Conservation (phyloP, 1,140 invertebrate species). For the Drosophila lowei region DNA sequence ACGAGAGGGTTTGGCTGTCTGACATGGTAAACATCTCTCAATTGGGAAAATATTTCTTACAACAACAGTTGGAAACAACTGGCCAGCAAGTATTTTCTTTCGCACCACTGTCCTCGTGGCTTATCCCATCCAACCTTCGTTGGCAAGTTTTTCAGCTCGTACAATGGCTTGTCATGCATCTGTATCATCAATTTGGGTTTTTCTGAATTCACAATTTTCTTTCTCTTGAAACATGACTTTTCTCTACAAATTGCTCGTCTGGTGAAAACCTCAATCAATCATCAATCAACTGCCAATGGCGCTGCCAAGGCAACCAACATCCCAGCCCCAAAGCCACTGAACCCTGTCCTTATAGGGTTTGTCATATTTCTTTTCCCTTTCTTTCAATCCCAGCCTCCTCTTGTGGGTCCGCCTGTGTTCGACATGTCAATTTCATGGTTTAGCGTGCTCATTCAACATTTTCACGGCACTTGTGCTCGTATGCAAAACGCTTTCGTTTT, state of each 20-base stretch:
- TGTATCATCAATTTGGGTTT: slow-evolving; percentile 34
- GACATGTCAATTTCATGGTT: slow-evolving; percentile 69
- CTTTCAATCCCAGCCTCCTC: slow-evolving; percentile 18
- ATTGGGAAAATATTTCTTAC: too few species aligned
- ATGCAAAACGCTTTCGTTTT: slow-evolving; percentile 75
- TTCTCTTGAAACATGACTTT: slow-evolving; percentile 38
- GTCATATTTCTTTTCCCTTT: slow-evolving; percentile 36
- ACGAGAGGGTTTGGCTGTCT: slow-evolving; percentile 2
- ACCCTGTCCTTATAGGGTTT: slow-evolving; percentile 42
- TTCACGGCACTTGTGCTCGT: slow-evolving; percentile 13
- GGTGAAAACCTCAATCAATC: slow-evolving; percentile 78
- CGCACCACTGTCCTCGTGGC: neutral
- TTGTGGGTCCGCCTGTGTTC: slow-evolving; percentile 8
- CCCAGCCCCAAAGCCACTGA: slow-evolving; percentile 49
- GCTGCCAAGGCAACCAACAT: slow-evolving; percentile 32
- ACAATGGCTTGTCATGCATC: slow-evolving; percentile 28
- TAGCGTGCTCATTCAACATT: slow-evolving; percentile 48
- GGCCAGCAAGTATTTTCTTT: slow-evolving; percentile 6
- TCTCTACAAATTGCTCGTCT: slow-evolving; percentile 48
- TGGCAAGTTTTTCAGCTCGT: neutral
- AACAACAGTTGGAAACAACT: too few species aligned
- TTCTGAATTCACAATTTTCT: slow-evolving; percentile 41
- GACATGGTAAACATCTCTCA: neutral
- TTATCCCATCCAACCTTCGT: slow-evolving; percentile 7
- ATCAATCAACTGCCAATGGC: slow-evolving; percentile 57